Evolutionary conservation across 2,888 invertebrate genomes (phyloP).

Genomic region (Sinopyrophorus schimmeli): DNA sequence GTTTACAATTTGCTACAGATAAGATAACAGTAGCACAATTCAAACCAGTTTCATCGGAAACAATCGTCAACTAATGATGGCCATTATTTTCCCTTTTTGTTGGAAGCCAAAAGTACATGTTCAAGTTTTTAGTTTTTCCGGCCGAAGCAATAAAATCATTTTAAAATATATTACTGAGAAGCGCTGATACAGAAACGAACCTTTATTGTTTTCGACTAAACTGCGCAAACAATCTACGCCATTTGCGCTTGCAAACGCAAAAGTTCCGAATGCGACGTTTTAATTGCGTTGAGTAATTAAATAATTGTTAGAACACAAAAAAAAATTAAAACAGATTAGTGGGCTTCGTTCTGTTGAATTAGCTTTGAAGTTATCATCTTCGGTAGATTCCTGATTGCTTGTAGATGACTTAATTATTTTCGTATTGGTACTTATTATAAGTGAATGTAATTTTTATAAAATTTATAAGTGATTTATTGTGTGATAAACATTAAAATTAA

Average conservation of each 20-base stretch:
- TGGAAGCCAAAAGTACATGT: too few relatives aligned
- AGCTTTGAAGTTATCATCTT: slow-evolving; percentile 1
- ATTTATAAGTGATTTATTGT: slow-evolving; percentile 32
- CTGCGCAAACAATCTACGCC: too few relatives aligned
- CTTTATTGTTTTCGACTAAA: too few relatives aligned
- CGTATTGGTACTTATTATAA: slow-evolving; percentile 8
- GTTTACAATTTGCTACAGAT: slow-evolving; percentile 21
- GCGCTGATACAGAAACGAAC: too few relatives aligned
- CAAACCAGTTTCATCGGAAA: slow-evolving; percentile 25
- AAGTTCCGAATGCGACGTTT: slow-evolving; percentile 4
- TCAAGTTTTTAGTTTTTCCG: too few relatives aligned
- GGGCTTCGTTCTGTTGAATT: not conserved
- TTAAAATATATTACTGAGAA: too few relatives aligned
- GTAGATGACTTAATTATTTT: slow-evolving; percentile 7
- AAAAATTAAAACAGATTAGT: slow-evolving; percentile 5
- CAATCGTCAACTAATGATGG: slow-evolving; percentile 23
- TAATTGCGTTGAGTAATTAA: slow-evolving; percentile 14
- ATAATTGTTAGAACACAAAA: slow-evolving; percentile 1
- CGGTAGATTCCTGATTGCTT: slow-evolving; percentile 2
- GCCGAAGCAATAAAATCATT: too few relatives aligned
- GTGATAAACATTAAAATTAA: slow-evolving; percentile 27
- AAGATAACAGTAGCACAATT: slow-evolving; percentile 21
- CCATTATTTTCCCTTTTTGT: too few relatives aligned
- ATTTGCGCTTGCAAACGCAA: too few relatives aligned
- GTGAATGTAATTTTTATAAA: slow-evolving; percentile 26